Evolutionary conservation across 2,797 vertebrate genomes (phyloP).

Genomic region (Octomys mimax): DNA sequence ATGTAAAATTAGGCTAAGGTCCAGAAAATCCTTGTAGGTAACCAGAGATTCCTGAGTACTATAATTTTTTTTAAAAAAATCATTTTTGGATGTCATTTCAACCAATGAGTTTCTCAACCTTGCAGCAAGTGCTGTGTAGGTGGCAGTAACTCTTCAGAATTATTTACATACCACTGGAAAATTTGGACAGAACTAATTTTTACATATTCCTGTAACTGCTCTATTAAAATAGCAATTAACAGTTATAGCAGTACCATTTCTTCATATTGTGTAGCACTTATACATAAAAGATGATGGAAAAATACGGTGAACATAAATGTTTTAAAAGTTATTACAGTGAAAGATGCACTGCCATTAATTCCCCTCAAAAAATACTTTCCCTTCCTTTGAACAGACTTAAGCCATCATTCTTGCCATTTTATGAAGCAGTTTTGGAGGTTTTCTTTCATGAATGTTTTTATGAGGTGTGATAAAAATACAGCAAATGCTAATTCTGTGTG

Average conservation of each 20-base stretch:
- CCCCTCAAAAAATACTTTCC: neutral
- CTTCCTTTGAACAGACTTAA: neutral
- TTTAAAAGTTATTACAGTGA: neutral
- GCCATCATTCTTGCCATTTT: neutral
- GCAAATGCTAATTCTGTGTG: neutral
- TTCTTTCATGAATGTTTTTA: neutral
- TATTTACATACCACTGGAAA: constrained; percentile 26
- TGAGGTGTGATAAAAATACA: neutral
- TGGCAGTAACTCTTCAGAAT: constrained; percentile 7
- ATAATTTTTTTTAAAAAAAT: neutral
- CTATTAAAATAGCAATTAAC: constrained; percentile 1
- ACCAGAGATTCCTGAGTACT: neutral
- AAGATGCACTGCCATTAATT: neutral
- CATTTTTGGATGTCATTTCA: constrained; percentile 21
- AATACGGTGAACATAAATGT: neutral
- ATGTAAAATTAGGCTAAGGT: constrained; percentile 14
- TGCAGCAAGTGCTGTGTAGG: neutral
- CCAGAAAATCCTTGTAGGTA: neutral
- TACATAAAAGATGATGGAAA: neutral
- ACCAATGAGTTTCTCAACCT: neutral
- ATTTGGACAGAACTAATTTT: neutral
- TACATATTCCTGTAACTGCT: neutral
- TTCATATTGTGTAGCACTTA: neutral
- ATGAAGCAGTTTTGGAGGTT: neutral
- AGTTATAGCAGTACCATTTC: neutral